Evolutionary conservation across 2,113 vertebrate genomes (phyloP), one percentile per base, ranked within the genome.

Genomic region (Budorcas taxicolor): DNA sequence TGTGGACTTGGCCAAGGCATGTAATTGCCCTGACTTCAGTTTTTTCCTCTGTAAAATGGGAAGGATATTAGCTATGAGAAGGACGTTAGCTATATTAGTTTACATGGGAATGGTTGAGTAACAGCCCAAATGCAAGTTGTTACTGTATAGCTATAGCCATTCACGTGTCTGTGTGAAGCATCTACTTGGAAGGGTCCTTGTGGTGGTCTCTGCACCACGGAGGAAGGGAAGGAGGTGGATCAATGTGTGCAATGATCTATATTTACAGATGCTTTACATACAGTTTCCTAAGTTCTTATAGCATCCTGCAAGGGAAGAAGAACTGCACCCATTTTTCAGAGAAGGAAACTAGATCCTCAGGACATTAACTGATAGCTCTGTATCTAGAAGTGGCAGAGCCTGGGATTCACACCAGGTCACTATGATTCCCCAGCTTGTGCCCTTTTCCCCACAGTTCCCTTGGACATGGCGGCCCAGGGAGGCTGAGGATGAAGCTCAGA

Each of bases 21-120:
- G 62, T 50, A 7, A 50, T 90, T n/a, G 81, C 23, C n/a, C 40
- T 7, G 40, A 40, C 50, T 55, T 94, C 86, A 58, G 40, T 53
- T 86, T 40, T 88, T 57, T 60, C 36, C 14, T 90, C 89, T 87
- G 45, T 74, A 36, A 90, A 87, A 82, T 89, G 93, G 86, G 86
- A 50, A 67, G 21, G 45, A 10, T 21, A 36, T 12, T 2, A 29
- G 36, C 55, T 11, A 62, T 89, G 93, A 78, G 86, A 50, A 76
- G 21, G 45, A 10, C 7, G 16, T 9, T 2, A 29, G n/a, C 55
- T 6, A 21, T 5, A 29, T n/a, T 40, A 25, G 31, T 85, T 15
- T 62, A 40, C 5, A n/a, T 3, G 9, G 3, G 14, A 43, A 86
- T 45, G 23, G 4, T 23, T 90, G 33, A 50, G 33, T n/a, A 80